phyloP scores from a whole-genome alignment of 2,888 invertebrate genomes.

The Calliopum simillimum region DNA sequence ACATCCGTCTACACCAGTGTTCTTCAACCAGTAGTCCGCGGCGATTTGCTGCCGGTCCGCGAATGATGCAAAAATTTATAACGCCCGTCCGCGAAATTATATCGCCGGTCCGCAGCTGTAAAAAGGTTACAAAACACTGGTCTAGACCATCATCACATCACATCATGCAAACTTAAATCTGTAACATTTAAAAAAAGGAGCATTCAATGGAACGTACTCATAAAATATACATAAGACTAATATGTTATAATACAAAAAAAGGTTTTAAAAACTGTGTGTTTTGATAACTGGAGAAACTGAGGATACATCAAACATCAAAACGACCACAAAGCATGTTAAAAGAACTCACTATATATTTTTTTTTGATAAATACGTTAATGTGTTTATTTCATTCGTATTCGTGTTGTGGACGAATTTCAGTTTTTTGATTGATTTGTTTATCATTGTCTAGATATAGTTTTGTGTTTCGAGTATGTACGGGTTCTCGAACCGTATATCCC shows the following conservation, averaged over 20 bases:
- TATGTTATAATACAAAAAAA: slow-evolving; percentile 5
- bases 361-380: slow-evolving; percentile 13
- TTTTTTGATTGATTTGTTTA: slow-evolving; percentile 9
- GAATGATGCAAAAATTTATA: too few relatives aligned
- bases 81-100: too few relatives aligned
- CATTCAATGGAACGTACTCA: background rate
- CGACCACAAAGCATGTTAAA: slow-evolving; percentile 31
- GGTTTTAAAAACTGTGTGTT: background rate
- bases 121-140: too few relatives aligned
- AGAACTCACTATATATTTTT: slow-evolving; percentile 29
- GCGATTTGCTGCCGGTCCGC: too few relatives aligned
- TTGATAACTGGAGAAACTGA: slow-evolving; percentile 3
- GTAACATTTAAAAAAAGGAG: too few relatives aligned
- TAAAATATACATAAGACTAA: background rate
- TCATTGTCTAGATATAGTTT: slow-evolving; percentile 20
- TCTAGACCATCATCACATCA: background rate
- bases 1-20: too few relatives aligned
- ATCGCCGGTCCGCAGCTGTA: too few relatives aligned
- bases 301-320: slow-evolving; percentile 32
- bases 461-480: background rate
- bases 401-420: slow-evolving; percentile 29
- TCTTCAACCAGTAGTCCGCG: too few relatives aligned
- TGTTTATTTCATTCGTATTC: slow-evolving; percentile 19
- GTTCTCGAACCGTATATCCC: slow-evolving; percentile 17
- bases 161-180: slow-evolving; percentile 2